Evolutionary conservation across 2,888 invertebrate species (phyloP), one percentile per base, ranked within the genome.

Genomic region (Oxyscelio sp.): DNA sequence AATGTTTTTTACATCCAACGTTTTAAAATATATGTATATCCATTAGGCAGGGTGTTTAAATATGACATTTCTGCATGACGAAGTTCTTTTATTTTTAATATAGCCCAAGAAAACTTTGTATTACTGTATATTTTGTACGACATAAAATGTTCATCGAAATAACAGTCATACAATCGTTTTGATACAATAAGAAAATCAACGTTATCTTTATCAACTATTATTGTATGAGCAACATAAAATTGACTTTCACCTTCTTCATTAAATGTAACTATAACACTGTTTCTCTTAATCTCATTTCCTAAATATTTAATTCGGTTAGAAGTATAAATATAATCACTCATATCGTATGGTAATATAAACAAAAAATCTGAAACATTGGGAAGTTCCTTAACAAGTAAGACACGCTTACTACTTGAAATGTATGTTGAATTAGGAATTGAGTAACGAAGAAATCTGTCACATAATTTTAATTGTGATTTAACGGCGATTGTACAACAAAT

Each of bases 401-500:
- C 21, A 40, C 40, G 48, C 21, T 66, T 52, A 65, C 65, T 52
- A 48, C 15, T 48, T 9, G 11, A 68, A 52, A 52, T n/a, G 22
- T 31, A 34, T 24, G 21, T 19, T 22, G 59, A 38, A 0, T 34
- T 11, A 27, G 27, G 27, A 27, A 27, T 27, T 13, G 34, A 45
- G 19, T n/a, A n/a, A n/a, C n/a, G n/a, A n/a, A 83, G 5, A 58
- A 85, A 84, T 43, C 73, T 68, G 17, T 82, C 66, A 58, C 54
- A 82, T 40, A 77, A 22, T 24, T 61, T 70, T 40, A 85, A 56
- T 43, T 86, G 85, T 9, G 73, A 56, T 50, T 75, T 75, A 11
- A 86, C 31, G 13, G 83, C 80, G 6, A 85, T 85, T 1, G 85
- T 82, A 43, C 65, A 68, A 63, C 58, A 77, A 27, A 81, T 40